A percentile compares a stretch with the other conserved stretches of the same genome.
phyloP scores from a whole-genome alignment of 2,113 vertebrate genomes.

The Chaetops frenatus region DNA sequence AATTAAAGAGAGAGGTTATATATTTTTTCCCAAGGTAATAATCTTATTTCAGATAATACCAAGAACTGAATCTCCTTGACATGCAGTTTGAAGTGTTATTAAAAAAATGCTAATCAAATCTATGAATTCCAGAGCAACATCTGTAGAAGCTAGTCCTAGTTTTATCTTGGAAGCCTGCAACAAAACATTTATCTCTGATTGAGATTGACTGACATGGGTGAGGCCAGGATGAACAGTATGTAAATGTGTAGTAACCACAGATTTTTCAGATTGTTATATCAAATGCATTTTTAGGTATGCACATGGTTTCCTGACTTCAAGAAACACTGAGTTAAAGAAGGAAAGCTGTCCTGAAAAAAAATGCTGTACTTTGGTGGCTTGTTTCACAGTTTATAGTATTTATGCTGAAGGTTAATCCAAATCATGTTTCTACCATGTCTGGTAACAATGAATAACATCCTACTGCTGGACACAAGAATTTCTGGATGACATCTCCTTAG shows the following conservation, averaged over 20 bases:
- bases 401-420: too few species aligned
- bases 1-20: neutral
- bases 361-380: too few species aligned
- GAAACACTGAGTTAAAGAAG: neutral
- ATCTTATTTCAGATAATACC: neutral
- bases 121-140: neutral
- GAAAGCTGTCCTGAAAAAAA: too few species aligned
- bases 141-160: neutral
- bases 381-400: too few species aligned
- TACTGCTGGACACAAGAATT: neutral
- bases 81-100: neutral
- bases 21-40: neutral
- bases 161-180: neutral
- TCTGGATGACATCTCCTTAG: neutral
- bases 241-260: neutral
- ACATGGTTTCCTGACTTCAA: neutral
- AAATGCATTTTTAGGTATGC: neutral
- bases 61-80: neutral
- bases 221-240: neutral
- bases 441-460: neutral
- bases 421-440: too few species aligned
- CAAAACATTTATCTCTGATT: neutral
- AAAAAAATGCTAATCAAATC: neutral
- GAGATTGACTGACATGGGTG: rapidly evolving
- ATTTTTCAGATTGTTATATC: neutral